Conservation (phyloP, 2,113 vertebrate species). For the Pygoscelis antarcticus region DNA sequence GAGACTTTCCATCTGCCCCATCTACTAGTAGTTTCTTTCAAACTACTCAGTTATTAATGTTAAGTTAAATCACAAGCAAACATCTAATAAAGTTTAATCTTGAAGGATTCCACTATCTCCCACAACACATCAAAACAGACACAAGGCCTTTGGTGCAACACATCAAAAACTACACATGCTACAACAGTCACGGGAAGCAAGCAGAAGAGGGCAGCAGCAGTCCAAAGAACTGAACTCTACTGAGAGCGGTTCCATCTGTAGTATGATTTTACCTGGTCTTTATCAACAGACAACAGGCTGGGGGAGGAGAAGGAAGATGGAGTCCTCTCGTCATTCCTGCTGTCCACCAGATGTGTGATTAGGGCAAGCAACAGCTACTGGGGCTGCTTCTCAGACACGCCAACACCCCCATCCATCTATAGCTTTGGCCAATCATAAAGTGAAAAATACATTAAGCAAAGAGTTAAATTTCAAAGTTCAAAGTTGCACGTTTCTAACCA, state of each 20-base stretch:
- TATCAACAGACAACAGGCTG: background rate
- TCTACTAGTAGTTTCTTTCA: background rate
- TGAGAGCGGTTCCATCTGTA: accelerated
- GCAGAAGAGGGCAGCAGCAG: constrained; percentile 48
- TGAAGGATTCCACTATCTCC: background rate
- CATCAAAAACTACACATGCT: accelerated
- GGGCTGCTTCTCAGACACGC: background rate
- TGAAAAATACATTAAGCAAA: background rate
- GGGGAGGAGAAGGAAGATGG: background rate
- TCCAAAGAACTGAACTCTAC: background rate
- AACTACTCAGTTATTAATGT: background rate
- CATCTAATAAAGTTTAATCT: background rate
- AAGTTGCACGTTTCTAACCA: background rate
- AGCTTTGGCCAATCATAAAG: background rate
- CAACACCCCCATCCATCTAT: background rate
- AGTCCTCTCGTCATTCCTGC: background rate
- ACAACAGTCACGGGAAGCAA: background rate
- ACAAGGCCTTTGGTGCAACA: background rate
- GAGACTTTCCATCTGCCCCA: background rate
- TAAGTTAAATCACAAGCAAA: background rate
- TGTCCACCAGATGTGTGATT: background rate
- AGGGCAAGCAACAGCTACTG: background rate
- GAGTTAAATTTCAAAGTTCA: background rate
- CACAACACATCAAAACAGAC: background rate
- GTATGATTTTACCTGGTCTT: background rate